Evolutionary conservation across 1,140 invertebrate species (phyloP), one percentile per base, ranked within the genome.

Genomic region (Penaeus japonicus): DNA sequence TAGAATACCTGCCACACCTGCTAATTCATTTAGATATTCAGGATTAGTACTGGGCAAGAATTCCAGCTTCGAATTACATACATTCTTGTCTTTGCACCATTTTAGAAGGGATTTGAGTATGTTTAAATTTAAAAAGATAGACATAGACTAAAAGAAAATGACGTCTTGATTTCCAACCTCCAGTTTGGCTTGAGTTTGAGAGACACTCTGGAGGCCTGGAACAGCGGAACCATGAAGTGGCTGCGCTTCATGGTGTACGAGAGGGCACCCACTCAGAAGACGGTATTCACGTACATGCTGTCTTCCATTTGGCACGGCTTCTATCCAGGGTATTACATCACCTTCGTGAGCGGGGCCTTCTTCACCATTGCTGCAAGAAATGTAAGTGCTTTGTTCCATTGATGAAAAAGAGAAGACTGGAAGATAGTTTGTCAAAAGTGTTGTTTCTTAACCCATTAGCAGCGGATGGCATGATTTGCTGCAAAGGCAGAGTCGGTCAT

Each of bases 231-330:
- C 24, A 97, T 97, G 93, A 93, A 94, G 90, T 99, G 98, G 98
- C 93, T 99, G 54, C 94, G 97, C 83, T 94, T 95, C 90, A 94
- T 97, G 17, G 96, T 97, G 88, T 99, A 98, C 93, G 96, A 97
- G 91, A 94, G 98, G 91, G 32, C 73, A 73, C 35, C 59, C 2
- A 24, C 22, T 10, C 85, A 85, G 55, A 84, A 85, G 77, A 86
- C 84, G 7, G 73, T 62, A 17, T 35, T 85, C 75, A 98, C 87
- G 0, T 99, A 98, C 93, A 93, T 95, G 2, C 93, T 99, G 75
- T 98, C 97, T 35, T 98, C 98, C 24, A 92, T 99, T 32, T 99
- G 98, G 98, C 98, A 99, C 93, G 98, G 97, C 84, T 99, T 98
- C 92, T 98, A 98, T 93, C 97, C 98, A 10, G 98, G 98, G 20